phyloP scores from a whole-genome alignment of 2,797 vertebrate genomes.

The Sphaeramia orbicularis region DNA sequence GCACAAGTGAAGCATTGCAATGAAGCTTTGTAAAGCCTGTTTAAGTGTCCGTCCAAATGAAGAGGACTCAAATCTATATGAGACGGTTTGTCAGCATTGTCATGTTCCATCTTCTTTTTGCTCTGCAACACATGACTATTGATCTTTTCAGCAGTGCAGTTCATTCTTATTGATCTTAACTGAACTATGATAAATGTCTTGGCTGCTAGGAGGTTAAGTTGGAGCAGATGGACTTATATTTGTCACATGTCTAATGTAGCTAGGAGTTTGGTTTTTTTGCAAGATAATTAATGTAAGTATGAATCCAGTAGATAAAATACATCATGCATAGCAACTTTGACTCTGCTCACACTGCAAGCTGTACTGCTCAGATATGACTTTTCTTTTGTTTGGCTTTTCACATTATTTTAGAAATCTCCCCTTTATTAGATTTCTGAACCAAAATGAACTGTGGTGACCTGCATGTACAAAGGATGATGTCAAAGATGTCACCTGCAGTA shows the following conservation, averaged over 20 bases:
- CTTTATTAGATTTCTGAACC: too few species aligned
- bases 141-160: slow-evolving; percentile 91
- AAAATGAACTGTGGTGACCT: too few species aligned
- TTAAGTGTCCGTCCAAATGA: slow-evolving; percentile 50
- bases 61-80: slow-evolving; percentile 58
- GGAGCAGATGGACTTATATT: slow-evolving; percentile 48
- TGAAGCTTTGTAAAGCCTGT: slow-evolving; percentile 16
- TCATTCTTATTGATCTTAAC: slow-evolving; percentile 93
- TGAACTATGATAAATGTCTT: slow-evolving; percentile 91
- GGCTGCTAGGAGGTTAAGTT: slow-evolving; percentile 74
- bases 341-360: too few species aligned
- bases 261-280: slow-evolving; percentile 20
- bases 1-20: slow-evolving; percentile 3
- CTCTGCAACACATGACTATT: slow-evolving; percentile 90
- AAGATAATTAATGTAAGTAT: slow-evolving; percentile 4
- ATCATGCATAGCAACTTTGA: too few species aligned
- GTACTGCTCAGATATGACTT: too few species aligned
- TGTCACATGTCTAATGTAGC: slow-evolving; percentile 47
- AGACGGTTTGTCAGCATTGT: slow-evolving; percentile 71
- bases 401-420: too few species aligned
- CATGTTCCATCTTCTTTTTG: slow-evolving; percentile 76
- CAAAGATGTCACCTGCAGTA: too few species aligned
- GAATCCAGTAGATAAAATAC: too few species aligned
- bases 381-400: too few species aligned
- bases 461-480: too few species aligned